Evolutionary conservation across 1,140 invertebrate genomes (phyloP).

Genomic region (Drosophila baimaii): DNA sequence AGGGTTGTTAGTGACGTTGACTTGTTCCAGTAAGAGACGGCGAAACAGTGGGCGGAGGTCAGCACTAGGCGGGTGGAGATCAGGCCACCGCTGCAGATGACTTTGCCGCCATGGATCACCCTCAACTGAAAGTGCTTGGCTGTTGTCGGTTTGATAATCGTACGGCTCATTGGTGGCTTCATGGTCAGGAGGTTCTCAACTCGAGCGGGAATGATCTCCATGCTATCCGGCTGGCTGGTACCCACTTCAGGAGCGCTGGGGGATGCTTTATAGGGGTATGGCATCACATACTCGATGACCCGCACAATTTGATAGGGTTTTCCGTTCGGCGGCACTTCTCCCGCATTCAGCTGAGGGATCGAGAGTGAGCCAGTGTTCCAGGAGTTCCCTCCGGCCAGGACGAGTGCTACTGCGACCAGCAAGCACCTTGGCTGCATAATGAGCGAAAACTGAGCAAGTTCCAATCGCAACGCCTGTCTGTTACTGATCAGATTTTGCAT

Average conservation of each 20-base stretch:
- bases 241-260: not conserved
- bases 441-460: not conserved
- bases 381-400: not conserved
- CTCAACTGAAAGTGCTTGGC: constrained; percentile 31
- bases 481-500: not conserved
- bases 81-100: constrained; percentile 34
- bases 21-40: not conserved
- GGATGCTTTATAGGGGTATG: constrained; percentile 13
- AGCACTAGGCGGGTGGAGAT: constrained; percentile 43
- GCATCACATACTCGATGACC: constrained; percentile 49
- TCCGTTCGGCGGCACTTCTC: constrained; percentile 11
- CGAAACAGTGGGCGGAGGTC: constrained; percentile 48
- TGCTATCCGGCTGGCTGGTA: not conserved
- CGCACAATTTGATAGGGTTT: constrained; percentile 48
- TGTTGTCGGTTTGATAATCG: constrained; percentile 10
- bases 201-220: constrained; percentile 30
- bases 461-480: no score
- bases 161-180: not conserved
- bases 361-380: not conserved
- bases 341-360: constrained; percentile 23
- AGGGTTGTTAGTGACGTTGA: accelerated
- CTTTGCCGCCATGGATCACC: constrained; percentile 1
- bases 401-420: not conserved
- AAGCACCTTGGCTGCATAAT: constrained; percentile 24
- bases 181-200: constrained; percentile 1